Evolutionary conservation across 2,113 vertebrate species (phyloP), one percentile per base, ranked within the genome.

Genomic region (Manacus vitellinus): DNA sequence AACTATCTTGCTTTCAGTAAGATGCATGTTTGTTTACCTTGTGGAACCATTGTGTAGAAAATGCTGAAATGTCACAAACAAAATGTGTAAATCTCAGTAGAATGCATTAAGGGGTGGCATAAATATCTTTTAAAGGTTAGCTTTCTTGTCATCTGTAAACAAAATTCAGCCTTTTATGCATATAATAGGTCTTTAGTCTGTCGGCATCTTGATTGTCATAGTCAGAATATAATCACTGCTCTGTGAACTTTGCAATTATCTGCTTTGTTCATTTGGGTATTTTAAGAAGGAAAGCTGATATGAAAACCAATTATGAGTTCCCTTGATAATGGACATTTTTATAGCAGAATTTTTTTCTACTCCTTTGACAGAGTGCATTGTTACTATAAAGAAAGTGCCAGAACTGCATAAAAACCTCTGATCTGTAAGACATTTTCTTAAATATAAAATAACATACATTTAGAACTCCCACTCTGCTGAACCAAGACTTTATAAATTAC

Each of bases 211-310:
- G 63, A 76, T 58, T 92, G 84, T 80, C 21, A 11, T 37, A 63
- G 82, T 88, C 47, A 66, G 61, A 79, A 28, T 62, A 47, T 95
- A 39, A 75, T 95, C 80, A 59, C 72, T 87, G 5, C 71, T 88
- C 65, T 83, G 44, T 31, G 88, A 94, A 55, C 85, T 97, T 85
- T 92, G 46, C n/a, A 91, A 79, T 91, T 81, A 83, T 77, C 86
- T 96, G 66, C 59, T 96, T 75, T 85, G 77, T 63, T 94, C 41
- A 74, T 78, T 92, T 83, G 82, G 58, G 84, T 96, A 68, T 95
- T 96, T 93, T 80, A 80, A 85, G 88, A 71, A 81, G 61, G 76
- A 93, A 89, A 87, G 59, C 63, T 92, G 63, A 83, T 88, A 70
- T 37, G 88, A 92, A 95, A 97, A 73, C 33, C 44, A 62, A 62